phyloP scores from a whole-genome alignment of 1,140 invertebrate species.

The Plectrocnemia conspersa region DNA sequence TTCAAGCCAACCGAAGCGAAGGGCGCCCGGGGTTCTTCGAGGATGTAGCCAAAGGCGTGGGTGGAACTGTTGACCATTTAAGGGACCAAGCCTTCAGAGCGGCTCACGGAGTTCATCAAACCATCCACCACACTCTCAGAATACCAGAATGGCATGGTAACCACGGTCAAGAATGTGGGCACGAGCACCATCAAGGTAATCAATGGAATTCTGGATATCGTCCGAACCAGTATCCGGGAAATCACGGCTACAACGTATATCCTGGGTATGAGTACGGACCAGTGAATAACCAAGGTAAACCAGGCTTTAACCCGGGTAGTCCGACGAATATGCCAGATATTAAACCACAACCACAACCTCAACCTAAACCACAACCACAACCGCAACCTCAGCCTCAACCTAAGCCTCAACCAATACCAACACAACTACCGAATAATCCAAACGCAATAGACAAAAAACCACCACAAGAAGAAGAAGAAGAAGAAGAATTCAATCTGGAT shows the following conservation, averaged over 20 bases:
- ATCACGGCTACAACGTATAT: background rate
- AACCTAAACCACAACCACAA: background rate
- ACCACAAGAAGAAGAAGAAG: background rate
- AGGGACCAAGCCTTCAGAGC: background rate
- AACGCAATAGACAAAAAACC: background rate
- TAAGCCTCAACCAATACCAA: no score
- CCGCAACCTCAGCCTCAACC: background rate
- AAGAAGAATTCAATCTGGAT: slow-evolving; percentile 5
- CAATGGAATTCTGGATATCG: background rate
- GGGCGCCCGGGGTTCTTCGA: background rate
- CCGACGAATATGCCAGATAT: no score
- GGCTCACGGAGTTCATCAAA: background rate
- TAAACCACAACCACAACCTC: background rate
- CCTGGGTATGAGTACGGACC: background rate
- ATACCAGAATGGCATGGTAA: no score
- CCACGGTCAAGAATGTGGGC: background rate
- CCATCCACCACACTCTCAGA: background rate
- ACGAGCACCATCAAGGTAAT: background rate
- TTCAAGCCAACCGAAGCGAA: no score
- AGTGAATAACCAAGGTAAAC: no score
- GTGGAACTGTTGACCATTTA: background rate
- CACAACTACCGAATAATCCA: no score
- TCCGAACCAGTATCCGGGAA: no score
- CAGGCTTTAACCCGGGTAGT: no score
- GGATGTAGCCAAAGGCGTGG: background rate